phyloP scores from a whole-genome alignment of 92 coral and sea anemone species.

The Chrysogorgia sp. region DNA sequence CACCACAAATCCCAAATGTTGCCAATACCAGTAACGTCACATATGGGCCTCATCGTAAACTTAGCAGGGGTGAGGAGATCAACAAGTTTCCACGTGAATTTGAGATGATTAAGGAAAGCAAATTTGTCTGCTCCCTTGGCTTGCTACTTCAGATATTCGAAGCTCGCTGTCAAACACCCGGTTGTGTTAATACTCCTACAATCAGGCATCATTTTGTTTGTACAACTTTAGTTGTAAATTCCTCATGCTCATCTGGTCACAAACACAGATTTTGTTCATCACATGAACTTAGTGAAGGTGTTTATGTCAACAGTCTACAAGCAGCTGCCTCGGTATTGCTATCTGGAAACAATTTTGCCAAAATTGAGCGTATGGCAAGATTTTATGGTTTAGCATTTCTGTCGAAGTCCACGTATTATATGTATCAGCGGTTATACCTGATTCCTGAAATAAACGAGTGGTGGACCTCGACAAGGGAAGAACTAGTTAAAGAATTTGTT shows the following conservation, averaged over 20 bases:
- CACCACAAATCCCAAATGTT: background rate
- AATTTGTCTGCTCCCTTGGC: background rate
- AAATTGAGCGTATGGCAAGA: slow-evolving; percentile 37
- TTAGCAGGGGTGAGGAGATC: slow-evolving; percentile 44
- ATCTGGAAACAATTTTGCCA: slow-evolving; percentile 55
- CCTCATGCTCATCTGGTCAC: slow-evolving; percentile 51
- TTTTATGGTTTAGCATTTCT: slow-evolving; percentile 56
- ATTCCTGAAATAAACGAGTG: too few species aligned
- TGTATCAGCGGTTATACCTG: slow-evolving; percentile 55
- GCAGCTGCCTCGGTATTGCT: slow-evolving; percentile 55
- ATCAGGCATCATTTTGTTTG: background rate
- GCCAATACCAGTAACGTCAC: background rate
- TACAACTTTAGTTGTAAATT: background rate
- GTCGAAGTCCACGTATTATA: slow-evolving; percentile 48
- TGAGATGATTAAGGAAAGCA: slow-evolving; percentile 11
- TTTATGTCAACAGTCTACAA: slow-evolving; percentile 56
- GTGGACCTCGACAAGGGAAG: slow-evolving; percentile 58
- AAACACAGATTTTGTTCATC: slow-evolving; percentile 52
- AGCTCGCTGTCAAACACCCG: background rate
- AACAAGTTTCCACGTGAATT: slow-evolving; percentile 11
- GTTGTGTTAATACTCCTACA: background rate
- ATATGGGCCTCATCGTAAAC: slow-evolving; percentile 34
- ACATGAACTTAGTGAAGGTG: slow-evolving; percentile 46
- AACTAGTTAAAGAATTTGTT: slow-evolving; percentile 39
- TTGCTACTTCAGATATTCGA: background rate